Conservation (phyloP, 2,113 vertebrate species). For the Desmodus rotundus region DNA sequence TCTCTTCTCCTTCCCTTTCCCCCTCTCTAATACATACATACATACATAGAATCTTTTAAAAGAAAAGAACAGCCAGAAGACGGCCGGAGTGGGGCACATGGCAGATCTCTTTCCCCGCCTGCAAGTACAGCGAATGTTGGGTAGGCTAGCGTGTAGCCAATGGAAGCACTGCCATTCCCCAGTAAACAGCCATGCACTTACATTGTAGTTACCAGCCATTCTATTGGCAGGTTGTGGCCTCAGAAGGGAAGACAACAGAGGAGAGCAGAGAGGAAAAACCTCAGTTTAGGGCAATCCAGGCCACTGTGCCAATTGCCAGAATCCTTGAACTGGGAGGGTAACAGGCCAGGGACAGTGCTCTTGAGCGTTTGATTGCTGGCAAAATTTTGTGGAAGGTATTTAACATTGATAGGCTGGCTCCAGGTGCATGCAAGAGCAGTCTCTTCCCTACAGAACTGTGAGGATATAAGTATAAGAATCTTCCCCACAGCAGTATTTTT, state of each 20-base stretch:
- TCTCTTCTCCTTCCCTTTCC: too few relatives aligned
- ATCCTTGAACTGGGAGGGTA: not conserved
- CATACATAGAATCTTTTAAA: too few relatives aligned
- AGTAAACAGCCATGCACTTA: not conserved
- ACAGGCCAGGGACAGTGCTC: not conserved
- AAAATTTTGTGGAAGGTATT: not conserved
- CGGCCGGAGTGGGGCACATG: not conserved
- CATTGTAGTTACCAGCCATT: not conserved
- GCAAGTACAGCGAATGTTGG: not conserved
- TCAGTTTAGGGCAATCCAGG: not conserved
- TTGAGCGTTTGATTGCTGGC: not conserved
- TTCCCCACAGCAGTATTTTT: too few relatives aligned
- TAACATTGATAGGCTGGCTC: too few relatives aligned
- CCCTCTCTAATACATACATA: too few relatives aligned
- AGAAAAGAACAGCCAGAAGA: not conserved
- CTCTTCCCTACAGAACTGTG: too few relatives aligned
- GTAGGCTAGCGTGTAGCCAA: not conserved
- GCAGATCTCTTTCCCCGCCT: not conserved
- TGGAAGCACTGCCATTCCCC: too few relatives aligned
- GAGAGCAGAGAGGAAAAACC: not conserved
- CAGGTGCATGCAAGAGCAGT: too few relatives aligned
- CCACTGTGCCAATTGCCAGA: not conserved
- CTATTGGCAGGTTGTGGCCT: not conserved
- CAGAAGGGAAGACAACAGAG: not conserved
- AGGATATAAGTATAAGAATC: too few relatives aligned